Base-by-base conservation (phyloP, 2,113 vertebrate species). In the Tiliqua scincoides region DNA sequence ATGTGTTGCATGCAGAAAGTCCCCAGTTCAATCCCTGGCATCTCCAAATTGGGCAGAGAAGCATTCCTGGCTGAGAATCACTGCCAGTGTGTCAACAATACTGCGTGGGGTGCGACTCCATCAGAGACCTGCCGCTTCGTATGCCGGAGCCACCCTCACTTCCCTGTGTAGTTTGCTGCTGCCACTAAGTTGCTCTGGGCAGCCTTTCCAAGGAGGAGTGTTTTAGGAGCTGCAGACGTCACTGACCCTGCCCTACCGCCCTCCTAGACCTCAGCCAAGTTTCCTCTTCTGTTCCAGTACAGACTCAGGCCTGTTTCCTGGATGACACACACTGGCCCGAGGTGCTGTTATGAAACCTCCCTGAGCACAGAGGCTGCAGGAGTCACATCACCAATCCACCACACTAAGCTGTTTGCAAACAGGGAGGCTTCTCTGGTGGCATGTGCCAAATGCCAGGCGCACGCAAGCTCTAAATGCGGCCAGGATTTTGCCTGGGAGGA, bases 281-380 rank as follows among this genome's bases (percentile, higher is more conserved):
- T 81, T 1, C 86, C 87, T 89, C 48, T 2, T 85, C 35, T 61
- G 75, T 84, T 30, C 43, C 59, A 80, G 32, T 82, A 59, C 82
- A 87, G 65, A 87, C 84, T 87, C 54, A 75, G 79, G 84, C 91
- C 82, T 89, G 90, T 85, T 78, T 76, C 11, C 73, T 68, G 88
- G 43, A n/a, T 9, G 48, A 75, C 83, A 68, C 74, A 77, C 57
- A 9, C 43, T 40, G 89, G 84, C 78, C 30, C 0, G 48, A 3
- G 61, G 65, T 52, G 18, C 35, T 2, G 3, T 89, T 89, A 87
- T 35, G 75, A 87, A 92, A 92, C 52, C 25, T 0, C 0, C 2
- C 40, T 25, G 8, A 52, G 23, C 2, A 62, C 11, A 35, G 21
- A 30, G 78, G 8, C 27, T 2, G 52, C 6, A 57, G 70, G 4